Percentiles rank a stretch among this genome's conserved stretches.
phyloP scores from a whole-genome alignment of 2,797 vertebrate species.

The Cyprinella venusta region DNA sequence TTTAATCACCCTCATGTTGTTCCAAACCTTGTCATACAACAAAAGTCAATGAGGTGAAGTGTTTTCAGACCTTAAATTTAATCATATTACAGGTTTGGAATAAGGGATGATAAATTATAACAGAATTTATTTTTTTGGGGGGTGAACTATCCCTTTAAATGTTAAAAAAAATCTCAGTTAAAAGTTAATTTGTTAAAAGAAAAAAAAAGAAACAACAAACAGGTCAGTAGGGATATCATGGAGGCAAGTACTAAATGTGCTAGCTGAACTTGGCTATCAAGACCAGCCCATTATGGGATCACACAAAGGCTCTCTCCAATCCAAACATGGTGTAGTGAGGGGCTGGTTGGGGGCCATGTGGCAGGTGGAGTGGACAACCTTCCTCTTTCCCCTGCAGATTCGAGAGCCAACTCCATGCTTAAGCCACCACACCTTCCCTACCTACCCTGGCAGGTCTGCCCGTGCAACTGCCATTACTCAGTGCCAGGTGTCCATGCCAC shows the following conservation, averaged over 20 bases:
- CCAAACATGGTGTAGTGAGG: conserved; percentile 59
- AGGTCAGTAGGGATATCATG: conserved; percentile 6
- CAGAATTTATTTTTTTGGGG: not conserved
- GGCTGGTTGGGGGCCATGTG: conserved; percentile 74
- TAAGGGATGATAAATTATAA: not conserved
- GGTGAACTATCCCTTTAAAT: not conserved
- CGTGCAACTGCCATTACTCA: conserved; percentile 67
- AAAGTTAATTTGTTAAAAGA: not conserved
- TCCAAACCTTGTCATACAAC: not conserved
- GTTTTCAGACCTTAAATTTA: not conserved
- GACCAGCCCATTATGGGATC: conserved; percentile 63
- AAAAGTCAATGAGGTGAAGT: not conserved
- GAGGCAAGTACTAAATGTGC: conserved; percentile 23
- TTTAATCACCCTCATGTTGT: conserved; percentile 16
- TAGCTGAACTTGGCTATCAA: conserved; percentile 16
- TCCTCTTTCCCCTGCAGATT: conserved; percentile 66
- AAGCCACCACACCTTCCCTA: conserved; percentile 64
- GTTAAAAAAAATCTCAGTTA: not conserved
- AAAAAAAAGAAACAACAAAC: not conserved
- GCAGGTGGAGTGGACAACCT: conserved; percentile 70
- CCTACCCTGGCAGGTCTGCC: conserved; percentile 64
- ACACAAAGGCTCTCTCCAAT: conserved; percentile 60
- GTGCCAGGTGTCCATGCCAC: conserved; percentile 63
- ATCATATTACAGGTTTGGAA: not conserved
- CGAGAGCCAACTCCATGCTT: conserved; percentile 60